A percentile compares a stretch with the other conserved stretches of the same genome.
Evolutionary conservation across 2,888 invertebrate genomes (phyloP).

Genomic region (Chrysolina americana): DNA sequence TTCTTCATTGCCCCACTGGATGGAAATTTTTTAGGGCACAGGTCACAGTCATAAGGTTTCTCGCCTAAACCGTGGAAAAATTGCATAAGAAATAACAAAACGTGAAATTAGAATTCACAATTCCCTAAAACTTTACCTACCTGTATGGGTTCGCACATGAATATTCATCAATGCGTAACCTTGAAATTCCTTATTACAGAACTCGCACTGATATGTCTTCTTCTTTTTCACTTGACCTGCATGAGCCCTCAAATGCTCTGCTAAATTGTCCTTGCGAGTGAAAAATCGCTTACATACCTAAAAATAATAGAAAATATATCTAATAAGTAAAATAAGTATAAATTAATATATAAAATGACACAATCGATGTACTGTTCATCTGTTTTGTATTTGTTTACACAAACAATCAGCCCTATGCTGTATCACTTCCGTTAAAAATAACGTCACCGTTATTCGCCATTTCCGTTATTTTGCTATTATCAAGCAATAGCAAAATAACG

Average conservation of each 20-base stretch:
- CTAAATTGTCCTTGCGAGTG: slow-evolving; percentile 81
- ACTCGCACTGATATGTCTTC: slow-evolving; percentile 75
- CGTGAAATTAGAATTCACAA: background rate
- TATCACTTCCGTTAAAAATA: too few species aligned
- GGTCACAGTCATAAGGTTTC: slow-evolving; percentile 79
- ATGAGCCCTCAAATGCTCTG: slow-evolving; percentile 80
- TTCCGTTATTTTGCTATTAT: too few species aligned
- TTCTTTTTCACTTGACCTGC: slow-evolving; percentile 73
- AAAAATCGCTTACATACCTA: slow-evolving; percentile 78
- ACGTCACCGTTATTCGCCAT: too few species aligned
- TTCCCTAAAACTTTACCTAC: slow-evolving; percentile 65
- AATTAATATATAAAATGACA: too few species aligned
- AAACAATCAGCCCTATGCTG: too few species aligned
- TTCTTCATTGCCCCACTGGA: slow-evolving; percentile 84
- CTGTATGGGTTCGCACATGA: slow-evolving; percentile 80
- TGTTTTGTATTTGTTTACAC: too few species aligned
- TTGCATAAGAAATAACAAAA: background rate
- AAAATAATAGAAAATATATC: slow-evolving; percentile 38
- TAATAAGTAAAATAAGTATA: too few species aligned
- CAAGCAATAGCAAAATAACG: too few species aligned
- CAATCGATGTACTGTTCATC: too few species aligned
- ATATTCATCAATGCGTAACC: slow-evolving; percentile 75
- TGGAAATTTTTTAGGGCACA: slow-evolving; percentile 81
- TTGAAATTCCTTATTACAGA: slow-evolving; percentile 79
- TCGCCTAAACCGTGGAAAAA: slow-evolving; percentile 61